Percentiles rank a stretch among this genome's conserved stretches.
phyloP scores from a whole-genome alignment of 2,888 invertebrate genomes.

The Deroplatys truncata region DNA sequence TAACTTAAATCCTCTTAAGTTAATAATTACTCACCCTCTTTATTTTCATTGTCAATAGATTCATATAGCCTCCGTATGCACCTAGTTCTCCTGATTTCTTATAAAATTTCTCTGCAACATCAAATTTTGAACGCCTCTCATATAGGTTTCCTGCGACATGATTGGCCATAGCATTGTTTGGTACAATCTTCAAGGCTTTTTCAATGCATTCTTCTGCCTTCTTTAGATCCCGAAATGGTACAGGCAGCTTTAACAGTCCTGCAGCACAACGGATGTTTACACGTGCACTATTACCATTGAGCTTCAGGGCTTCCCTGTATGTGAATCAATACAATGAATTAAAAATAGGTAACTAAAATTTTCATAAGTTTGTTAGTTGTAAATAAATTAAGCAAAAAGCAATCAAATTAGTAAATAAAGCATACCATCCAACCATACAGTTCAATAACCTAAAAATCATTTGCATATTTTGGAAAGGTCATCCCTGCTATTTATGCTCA shows the following conservation, averaged over 20 bases:
- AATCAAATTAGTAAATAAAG: no score
- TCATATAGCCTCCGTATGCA: slow-evolving; percentile 9
- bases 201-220: slow-evolving; percentile 11
- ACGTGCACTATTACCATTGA: background rate
- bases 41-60: background rate
- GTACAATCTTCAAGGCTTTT: slow-evolving; percentile 11
- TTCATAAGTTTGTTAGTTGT: no score
- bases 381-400: no score
- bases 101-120: slow-evolving; percentile 1
- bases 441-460: no score
- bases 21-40: background rate
- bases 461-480: no score
- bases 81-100: background rate
- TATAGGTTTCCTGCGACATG: slow-evolving; percentile 6
- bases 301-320: slow-evolving; percentile 7
- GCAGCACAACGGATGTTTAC: slow-evolving; percentile 19
- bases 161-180: slow-evolving; percentile 24
- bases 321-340: background rate
- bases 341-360: background rate
- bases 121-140: background rate
- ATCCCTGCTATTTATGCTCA: no score
- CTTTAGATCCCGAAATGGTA: slow-evolving; percentile 1
- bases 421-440: no score
- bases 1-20: background rate
- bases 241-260: slow-evolving; percentile 16